Base-by-base conservation (phyloP, 2,113 vertebrate genomes). In the Apteryx owenii region DNA sequence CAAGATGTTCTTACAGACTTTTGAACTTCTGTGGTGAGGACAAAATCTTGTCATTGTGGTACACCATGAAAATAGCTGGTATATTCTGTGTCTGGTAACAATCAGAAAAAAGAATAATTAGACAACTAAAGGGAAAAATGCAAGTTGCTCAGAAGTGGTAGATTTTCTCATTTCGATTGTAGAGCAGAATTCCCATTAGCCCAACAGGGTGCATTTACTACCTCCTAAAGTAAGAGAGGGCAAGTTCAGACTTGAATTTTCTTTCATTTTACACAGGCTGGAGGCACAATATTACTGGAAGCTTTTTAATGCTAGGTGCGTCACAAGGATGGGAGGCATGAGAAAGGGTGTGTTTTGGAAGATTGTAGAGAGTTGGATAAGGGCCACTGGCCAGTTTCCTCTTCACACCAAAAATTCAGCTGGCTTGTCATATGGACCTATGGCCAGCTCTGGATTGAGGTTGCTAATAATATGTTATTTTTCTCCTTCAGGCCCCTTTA, bases 241-340 rank as follows among this genome's bases (percentile, higher is more conserved):
- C 96, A 91, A 88, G 97, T 96, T 81, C 21, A 73, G 88, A 84
- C 97, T 94, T 97, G 97, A 92, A 81, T 79, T 91, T 71, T 90
- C 60, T 88, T 46, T 94, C 56, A 89, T 92, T 90, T 89, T 88
- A 89, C 46, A 64, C 75, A 65, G 86, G 85, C 95, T 88, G 75
- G 91, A 81, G 89, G 88, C 92, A 81, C 36, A 82, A 56, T 60
- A 81, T 93, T 96, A 93, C 96, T 92, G 95, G 93, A 85, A 95
- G 71, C 68, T 72, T 91, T 96, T 92, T 38, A 71, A n/a, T 76
- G 36, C 19, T 16, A 68, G 69, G 64, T 90, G 89, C 92, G 91
- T 93, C 95, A 78, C 81, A 88, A 88, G 62, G 87, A 95, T 93
- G 48, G 64, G 25, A 92, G 61, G 94, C 33, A 76, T 91, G 95